Evolutionary conservation across 2,888 invertebrate species (phyloP).

Genomic region (Eupithecia tripunctaria): DNA sequence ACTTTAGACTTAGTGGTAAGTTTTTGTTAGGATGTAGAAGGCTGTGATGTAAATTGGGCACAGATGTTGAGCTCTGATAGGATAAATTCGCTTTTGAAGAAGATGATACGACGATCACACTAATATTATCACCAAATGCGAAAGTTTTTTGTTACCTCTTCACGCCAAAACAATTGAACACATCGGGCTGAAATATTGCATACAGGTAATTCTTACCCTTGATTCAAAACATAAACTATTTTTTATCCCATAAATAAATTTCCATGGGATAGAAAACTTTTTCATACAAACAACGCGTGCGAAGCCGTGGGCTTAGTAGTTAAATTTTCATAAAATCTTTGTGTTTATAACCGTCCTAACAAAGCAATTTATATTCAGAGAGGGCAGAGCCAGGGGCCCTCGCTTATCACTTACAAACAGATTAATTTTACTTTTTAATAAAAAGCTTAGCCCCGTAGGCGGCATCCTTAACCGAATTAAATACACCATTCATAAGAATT

Average conservation of each 20-base stretch:
- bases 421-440: conserved; percentile 44
- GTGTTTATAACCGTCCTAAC: conserved; percentile 1
- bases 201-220: too few relatives aligned
- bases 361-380: conserved; percentile 35
- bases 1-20: neutral
- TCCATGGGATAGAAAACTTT: too few relatives aligned
- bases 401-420: conserved; percentile 45
- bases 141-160: too few relatives aligned
- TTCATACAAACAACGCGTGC: too few relatives aligned
- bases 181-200: too few relatives aligned
- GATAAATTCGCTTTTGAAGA: neutral
- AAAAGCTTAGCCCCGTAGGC: conserved; percentile 42
- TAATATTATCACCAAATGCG: too few relatives aligned
- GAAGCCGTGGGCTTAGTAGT: too few relatives aligned
- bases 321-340: neutral
- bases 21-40: neutral
- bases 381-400: conserved; percentile 40
- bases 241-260: too few relatives aligned
- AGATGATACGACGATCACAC: too few relatives aligned
- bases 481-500: conserved; percentile 47
- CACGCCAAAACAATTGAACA: too few relatives aligned
- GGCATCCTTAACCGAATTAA: conserved; percentile 46
- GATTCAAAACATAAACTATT: too few relatives aligned
- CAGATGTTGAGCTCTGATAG: neutral
- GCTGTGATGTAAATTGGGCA: neutral